These are phyloP conservation scores for Atherinomorus stipes DNA, from an alignment of 2,113 vertebrate species.

Conservation along the genomic window DNA sequence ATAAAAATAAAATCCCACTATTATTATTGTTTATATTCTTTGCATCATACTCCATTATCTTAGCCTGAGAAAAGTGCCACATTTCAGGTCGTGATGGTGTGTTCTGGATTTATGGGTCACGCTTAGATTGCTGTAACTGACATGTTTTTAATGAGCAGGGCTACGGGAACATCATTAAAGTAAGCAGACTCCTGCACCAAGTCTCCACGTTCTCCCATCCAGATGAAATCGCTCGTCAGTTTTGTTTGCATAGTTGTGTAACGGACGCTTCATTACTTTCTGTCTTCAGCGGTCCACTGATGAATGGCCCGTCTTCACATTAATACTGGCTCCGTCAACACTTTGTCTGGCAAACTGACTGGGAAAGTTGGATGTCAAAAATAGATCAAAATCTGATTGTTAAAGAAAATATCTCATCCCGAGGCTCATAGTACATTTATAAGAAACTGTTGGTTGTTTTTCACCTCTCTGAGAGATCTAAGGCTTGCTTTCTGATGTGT, in stretches of 20 bases:
- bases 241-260: slow-evolving; percentile 12
- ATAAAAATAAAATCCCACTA: too few species aligned
- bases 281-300: slow-evolving; percentile 1
- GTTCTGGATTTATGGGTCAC: slow-evolving; percentile 42
- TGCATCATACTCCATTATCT: slow-evolving; percentile 9
- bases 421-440: too few species aligned
- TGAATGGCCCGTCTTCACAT: background rate
- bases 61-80: slow-evolving; percentile 33
- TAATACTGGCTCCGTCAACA: too few species aligned
- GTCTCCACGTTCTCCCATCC: slow-evolving; percentile 20
- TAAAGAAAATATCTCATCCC: too few species aligned
- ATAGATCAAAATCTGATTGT: too few species aligned
- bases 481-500: too few species aligned
- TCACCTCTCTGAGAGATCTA: too few species aligned
- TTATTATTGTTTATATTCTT: too few species aligned
- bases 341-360: too few species aligned
- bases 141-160: slow-evolving; percentile 54
- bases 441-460: too few species aligned
- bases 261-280: slow-evolving; percentile 15
- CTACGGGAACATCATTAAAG: slow-evolving; percentile 45
- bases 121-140: slow-evolving; percentile 34
- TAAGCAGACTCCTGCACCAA: slow-evolving; percentile 11
- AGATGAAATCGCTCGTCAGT: slow-evolving; percentile 36
- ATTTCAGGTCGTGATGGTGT: slow-evolving; percentile 32
- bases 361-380: too few species aligned